These are phyloP conservation scores for Odontocerum albicorne DNA, from an alignment of 2,888 invertebrate species.

Conservation along the genomic window DNA sequence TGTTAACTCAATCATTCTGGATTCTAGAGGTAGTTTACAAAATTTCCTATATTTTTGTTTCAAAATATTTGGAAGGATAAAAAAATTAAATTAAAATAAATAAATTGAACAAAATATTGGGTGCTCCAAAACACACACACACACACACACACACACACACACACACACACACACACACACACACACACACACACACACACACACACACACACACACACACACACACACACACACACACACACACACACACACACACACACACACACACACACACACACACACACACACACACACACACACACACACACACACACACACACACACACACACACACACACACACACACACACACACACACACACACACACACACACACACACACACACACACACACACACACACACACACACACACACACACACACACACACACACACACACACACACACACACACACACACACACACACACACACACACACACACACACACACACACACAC, in stretches of 20 bases:
- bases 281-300: background rate
- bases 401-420: background rate
- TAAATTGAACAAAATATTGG: too few species aligned
- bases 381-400: background rate
- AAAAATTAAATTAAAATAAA: too few species aligned
- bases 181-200: conserved; percentile 3
- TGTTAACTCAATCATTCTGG: too few species aligned
- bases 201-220: conserved; percentile 4
- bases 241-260: background rate
- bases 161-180: conserved; percentile 4
- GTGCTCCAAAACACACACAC: too few species aligned
- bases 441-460: background rate
- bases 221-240: conserved; percentile 4
- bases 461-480: background rate
- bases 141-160: conserved; percentile 3
- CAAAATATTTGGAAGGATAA: too few species aligned
- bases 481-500: background rate
- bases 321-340: background rate
- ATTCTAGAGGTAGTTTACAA: too few species aligned
- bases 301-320: background rate
- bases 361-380: background rate
- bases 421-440: background rate
- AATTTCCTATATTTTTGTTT: too few species aligned
- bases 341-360: background rate
- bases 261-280: background rate